Evolutionary conservation across 53 echinoderm and acorn worm genomes (phyloP).

Genomic region (Echinometra lucunter): DNA sequence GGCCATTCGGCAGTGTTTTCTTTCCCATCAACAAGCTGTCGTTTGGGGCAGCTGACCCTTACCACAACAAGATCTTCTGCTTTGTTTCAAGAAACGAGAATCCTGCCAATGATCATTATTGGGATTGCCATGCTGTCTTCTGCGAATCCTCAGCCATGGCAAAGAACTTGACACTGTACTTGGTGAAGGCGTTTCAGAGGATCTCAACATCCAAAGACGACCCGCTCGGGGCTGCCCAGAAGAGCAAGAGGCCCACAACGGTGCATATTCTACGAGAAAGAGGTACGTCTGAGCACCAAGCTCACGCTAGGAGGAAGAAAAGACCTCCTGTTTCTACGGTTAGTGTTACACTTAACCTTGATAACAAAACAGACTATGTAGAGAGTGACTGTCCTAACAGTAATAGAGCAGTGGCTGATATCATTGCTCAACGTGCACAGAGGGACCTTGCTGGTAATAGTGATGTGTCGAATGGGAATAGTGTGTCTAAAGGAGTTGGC

Average conservation of each 20-base stretch:
- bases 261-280: slow-evolving; percentile 76
- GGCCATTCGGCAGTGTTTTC: slow-evolving; percentile 77
- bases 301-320: slow-evolving; percentile 67
- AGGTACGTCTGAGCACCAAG: slow-evolving; percentile 75
- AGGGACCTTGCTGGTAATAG: background rate
- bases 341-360: slow-evolving; percentile 84
- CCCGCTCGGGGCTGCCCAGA: slow-evolving; percentile 37
- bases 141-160: slow-evolving; percentile 86
- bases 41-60: slow-evolving; percentile 89
- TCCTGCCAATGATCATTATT: slow-evolving; percentile 32
- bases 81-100: slow-evolving; percentile 74
- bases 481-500: slow-evolving; percentile 20
- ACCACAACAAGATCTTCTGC: slow-evolving; percentile 85
- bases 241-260: slow-evolving; percentile 68
- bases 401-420: slow-evolving; percentile 51
- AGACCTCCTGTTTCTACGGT: slow-evolving; percentile 82
- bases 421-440: slow-evolving; percentile 34
- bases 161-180: slow-evolving; percentile 86
- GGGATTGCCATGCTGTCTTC: slow-evolving; percentile 89
- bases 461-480: slow-evolving; percentile 42
- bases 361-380: background rate
- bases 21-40: slow-evolving; percentile 93
- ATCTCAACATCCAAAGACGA: slow-evolving; percentile 66
- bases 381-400: background rate
- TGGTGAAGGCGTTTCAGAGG: slow-evolving; percentile 88